phyloP scores from a whole-genome alignment of 2,888 invertebrate genomes.

The Pterostichus niger region DNA sequence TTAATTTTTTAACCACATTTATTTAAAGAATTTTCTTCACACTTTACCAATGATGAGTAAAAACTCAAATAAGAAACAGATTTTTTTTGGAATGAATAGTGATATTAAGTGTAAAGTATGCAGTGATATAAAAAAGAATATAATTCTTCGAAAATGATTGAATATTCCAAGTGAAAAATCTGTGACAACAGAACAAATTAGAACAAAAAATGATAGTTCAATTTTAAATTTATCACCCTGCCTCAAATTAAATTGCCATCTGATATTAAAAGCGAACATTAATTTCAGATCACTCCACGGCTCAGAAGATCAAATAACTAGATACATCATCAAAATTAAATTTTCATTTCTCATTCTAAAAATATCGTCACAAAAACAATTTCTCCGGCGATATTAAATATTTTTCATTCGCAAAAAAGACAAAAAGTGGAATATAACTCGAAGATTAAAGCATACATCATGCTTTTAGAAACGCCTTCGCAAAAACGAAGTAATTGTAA shows the following conservation, averaged over 20 bases:
- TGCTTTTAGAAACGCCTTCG: neutral
- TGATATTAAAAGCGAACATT: slow-evolving; percentile 27
- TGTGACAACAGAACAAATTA: neutral
- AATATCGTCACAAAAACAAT: slow-evolving; percentile 15
- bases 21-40: too few relatives aligned
- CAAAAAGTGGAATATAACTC: neutral
- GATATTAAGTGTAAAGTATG: too few relatives aligned
- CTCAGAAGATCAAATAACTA: slow-evolving; percentile 21
- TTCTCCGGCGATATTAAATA: slow-evolving; percentile 21
- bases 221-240: slow-evolving; percentile 22
- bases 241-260: slow-evolving; percentile 23
- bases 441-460: slow-evolving; percentile 43
- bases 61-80: too few relatives aligned
- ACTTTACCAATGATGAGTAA: too few relatives aligned
- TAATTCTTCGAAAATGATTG: neutral
- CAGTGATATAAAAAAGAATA: too few relatives aligned
- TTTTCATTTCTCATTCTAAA: slow-evolving; percentile 1
- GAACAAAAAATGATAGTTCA: slow-evolving; percentile 23
- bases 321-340: slow-evolving; percentile 30
- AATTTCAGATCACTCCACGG: slow-evolving; percentile 25
- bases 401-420: slow-evolving; percentile 12
- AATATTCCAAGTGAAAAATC: neutral
- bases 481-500: neutral
- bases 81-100: too few relatives aligned
- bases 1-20: too few relatives aligned